Conservation (phyloP, 2,797 vertebrate species). For the Sebastes hubbsi region DNA sequence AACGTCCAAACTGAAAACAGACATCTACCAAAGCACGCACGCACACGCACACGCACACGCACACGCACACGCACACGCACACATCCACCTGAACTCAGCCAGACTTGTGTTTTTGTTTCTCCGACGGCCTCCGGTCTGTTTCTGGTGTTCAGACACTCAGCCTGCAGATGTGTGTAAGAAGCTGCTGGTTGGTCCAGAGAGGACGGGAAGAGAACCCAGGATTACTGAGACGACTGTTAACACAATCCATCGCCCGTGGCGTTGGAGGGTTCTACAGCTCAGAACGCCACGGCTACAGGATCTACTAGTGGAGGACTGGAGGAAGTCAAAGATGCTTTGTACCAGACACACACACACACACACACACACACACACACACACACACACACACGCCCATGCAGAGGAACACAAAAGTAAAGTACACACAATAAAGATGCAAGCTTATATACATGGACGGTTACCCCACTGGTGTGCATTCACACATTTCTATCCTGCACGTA, state of each 20-base stretch:
- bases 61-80: accelerated
- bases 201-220: constrained; percentile 57
- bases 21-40: background rate
- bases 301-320: constrained; percentile 50
- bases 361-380: constrained; percentile 11
- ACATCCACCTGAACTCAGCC: background rate
- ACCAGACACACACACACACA: constrained; percentile 24
- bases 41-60: too few species aligned
- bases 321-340: constrained; percentile 60
- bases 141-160: constrained; percentile 53
- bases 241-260: constrained; percentile 70
- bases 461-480: background rate
- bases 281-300: constrained; percentile 40
- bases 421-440: constrained; percentile 34
- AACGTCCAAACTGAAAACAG: background rate
- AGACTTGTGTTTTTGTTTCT: constrained; percentile 40
- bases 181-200: constrained; percentile 50
- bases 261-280: constrained; percentile 55
- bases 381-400: constrained; percentile 5
- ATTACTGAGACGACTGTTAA: constrained; percentile 71
- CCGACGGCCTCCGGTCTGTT: constrained; percentile 47
- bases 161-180: constrained; percentile 61
- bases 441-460: constrained; percentile 2
- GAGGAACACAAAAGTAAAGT: background rate
- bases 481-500: background rate